A percentile compares a stretch with the other conserved stretches of the same genome.
Evolutionary conservation across 2,888 invertebrate species (phyloP).

Genomic region (Conops quadrifasciatus): DNA sequence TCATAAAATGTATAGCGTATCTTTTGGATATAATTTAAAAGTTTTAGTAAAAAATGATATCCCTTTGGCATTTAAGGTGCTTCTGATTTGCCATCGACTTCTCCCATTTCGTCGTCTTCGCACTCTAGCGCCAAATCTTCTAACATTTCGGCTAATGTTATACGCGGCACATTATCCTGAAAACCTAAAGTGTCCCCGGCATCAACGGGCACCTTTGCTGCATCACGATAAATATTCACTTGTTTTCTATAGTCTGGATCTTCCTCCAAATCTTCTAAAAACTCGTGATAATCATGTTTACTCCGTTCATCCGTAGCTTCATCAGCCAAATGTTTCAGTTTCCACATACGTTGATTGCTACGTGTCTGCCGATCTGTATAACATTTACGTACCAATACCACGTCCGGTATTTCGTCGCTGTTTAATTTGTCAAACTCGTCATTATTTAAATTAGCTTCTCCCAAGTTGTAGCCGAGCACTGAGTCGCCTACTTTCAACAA

Average conservation of each 20-base stretch:
- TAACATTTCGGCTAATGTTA: slow-evolving; percentile 92
- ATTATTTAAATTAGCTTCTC: slow-evolving; percentile 93
- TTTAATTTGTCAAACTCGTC: slow-evolving; percentile 84
- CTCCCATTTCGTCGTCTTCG: slow-evolving; percentile 78
- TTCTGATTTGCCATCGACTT: slow-evolving; percentile 50
- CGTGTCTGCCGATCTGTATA: slow-evolving; percentile 79
- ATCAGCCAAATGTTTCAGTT: slow-evolving; percentile 84
- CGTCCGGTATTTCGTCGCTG: slow-evolving; percentile 79
- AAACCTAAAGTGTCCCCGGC: slow-evolving; percentile 68
- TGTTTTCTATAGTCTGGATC: slow-evolving; percentile 88
- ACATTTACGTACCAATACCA: slow-evolving; percentile 92
- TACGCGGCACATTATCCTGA: slow-evolving; percentile 76
- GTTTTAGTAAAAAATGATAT: too few relatives aligned
- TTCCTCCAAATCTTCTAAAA: slow-evolving; percentile 97
- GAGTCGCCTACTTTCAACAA: slow-evolving; percentile 92
- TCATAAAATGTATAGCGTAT: too few relatives aligned
- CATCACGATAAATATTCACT: slow-evolving; percentile 88
- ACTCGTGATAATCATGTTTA: slow-evolving; percentile 87
- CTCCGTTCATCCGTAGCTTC: slow-evolving; percentile 73
- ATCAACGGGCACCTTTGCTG: slow-evolving; percentile 69
- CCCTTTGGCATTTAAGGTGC: background rate
- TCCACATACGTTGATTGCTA: slow-evolving; percentile 86
- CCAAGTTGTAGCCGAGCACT: slow-evolving; percentile 89
- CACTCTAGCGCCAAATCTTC: slow-evolving; percentile 80
- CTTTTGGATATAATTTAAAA: too few relatives aligned